Evolutionary conservation across 1,140 invertebrate species (phyloP), one percentile per base, ranked within the genome.

Genomic region (Harpegnathos saltator): DNA sequence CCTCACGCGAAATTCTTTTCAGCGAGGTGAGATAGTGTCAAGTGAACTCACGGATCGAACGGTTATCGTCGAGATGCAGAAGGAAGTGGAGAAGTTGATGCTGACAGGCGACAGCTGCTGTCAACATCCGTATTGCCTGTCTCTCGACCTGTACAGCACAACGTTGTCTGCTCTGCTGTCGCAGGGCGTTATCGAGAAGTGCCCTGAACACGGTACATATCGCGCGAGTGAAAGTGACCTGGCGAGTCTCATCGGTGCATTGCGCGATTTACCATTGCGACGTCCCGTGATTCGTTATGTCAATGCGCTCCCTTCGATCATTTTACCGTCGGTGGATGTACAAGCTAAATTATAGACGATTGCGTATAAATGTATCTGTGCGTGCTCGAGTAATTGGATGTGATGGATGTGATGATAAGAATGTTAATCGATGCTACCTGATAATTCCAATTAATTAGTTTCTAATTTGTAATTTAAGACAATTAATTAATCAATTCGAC

Each of bases 41-140:
- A 88, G 68, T 33, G 82, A 89, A 50, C 63, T 86, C 29, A 87
- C 73, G 0, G 87, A 90, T n/a, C 90, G 91, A 84, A 82, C 74
- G 62, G 85, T 94, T 66, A 58, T 93, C 24, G 90, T 85, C 7
- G 92, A 93, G 85, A 90, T 82, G 48, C 93, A 94, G 77, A 93
- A 85, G 85, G 86, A 72, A 61, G 89, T 92, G 19, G 93, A 94
- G 85, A 86, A 84, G 65, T 82, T 90, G 15, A 81, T 94, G 3
- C 89, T 91, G 0, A 80, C 91, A 52, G 81, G 80, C 63, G 82
- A 71, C 1, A 73, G 65, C 2, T 78, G 91, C 22, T 89, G 90
- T 12, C 90, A 88, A 52, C 92, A 94, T 80, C 93, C 93, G 0
- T 95, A 94, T 52, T 92, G 91, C 12, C 86, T 95, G 22, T 91